A percentile compares a stretch with the other conserved stretches of the same genome.
These are phyloP conservation scores for Colostygia pectinataria DNA, from an alignment of 2,888 invertebrate genomes.

Conservation along the genomic window DNA sequence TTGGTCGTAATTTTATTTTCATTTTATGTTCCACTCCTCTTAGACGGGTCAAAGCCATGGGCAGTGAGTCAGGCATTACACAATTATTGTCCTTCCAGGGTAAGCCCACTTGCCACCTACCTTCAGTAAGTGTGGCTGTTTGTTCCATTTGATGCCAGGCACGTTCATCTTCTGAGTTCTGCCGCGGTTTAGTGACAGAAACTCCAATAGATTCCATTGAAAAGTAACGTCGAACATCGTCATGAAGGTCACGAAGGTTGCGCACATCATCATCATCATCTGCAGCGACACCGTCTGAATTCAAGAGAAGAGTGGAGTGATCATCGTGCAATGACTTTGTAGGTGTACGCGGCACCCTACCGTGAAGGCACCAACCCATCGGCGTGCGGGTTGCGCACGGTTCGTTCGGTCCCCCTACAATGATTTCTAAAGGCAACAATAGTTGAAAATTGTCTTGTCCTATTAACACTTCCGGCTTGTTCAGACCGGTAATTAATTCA, in stretches of 20 bases:
- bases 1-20: too few relatives aligned
- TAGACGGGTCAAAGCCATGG: not conserved
- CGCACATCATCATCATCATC: too few relatives aligned
- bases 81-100: not conserved
- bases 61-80: not conserved
- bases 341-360: not conserved
- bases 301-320: too few relatives aligned
- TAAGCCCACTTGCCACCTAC: not conserved
- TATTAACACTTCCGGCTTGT: not conserved
- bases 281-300: too few relatives aligned
- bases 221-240: not conserved
- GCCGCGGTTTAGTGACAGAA: not conserved
- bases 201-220: not conserved
- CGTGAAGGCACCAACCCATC: not conserved
- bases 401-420: not conserved
- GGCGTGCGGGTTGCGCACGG: not conserved
- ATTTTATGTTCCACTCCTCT: not conserved
- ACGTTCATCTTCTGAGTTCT: not conserved
- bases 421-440: not conserved
- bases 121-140: not conserved
- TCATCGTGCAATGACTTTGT: too few relatives aligned
- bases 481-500: not conserved
- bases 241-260: too few relatives aligned
- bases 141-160: not conserved
- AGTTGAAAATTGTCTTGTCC: not conserved